Evolutionary conservation across 2,888 invertebrate genomes (phyloP).

Genomic region (Dorcus parallelipipedus): DNA sequence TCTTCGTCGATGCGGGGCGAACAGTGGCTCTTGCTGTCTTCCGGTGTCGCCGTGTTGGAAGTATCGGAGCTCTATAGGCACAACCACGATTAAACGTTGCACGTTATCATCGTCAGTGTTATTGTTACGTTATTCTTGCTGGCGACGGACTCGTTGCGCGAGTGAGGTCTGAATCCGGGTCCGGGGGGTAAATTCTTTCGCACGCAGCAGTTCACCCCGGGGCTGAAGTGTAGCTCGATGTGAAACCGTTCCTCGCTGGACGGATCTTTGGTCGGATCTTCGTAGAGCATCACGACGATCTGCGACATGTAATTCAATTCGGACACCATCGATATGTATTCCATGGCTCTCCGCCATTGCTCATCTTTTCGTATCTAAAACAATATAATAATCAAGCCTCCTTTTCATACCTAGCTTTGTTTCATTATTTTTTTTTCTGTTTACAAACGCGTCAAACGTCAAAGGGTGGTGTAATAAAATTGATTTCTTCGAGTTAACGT

Average conservation of each 20-base stretch:
- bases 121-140: conserved; percentile 54
- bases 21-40: conserved; percentile 42
- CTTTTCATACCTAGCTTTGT: no score
- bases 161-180: conserved; percentile 89
- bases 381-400: background rate
- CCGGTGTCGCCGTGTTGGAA: conserved; percentile 57
- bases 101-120: no score
- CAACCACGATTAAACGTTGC: background rate
- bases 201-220: conserved; percentile 95
- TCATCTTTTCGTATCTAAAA: conserved; percentile 77
- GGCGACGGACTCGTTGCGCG: conserved; percentile 76
- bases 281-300: conserved; percentile 97
- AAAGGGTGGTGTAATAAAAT: no score
- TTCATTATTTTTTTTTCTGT: no score
- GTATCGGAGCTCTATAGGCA: conserved; percentile 59
- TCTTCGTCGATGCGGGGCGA: conserved; percentile 70
- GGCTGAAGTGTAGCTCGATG: conserved; percentile 98
- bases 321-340: conserved; percentile 95
- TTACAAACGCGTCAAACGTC: no score
- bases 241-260: conserved; percentile 92
- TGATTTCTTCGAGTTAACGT: background rate
- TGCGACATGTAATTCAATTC: conserved; percentile 99
- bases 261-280: conserved; percentile 95
- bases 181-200: conserved; percentile 92
- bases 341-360: conserved; percentile 98